Base-by-base conservation (phyloP, 2,797 vertebrate species). In the Tinamus major region DNA sequence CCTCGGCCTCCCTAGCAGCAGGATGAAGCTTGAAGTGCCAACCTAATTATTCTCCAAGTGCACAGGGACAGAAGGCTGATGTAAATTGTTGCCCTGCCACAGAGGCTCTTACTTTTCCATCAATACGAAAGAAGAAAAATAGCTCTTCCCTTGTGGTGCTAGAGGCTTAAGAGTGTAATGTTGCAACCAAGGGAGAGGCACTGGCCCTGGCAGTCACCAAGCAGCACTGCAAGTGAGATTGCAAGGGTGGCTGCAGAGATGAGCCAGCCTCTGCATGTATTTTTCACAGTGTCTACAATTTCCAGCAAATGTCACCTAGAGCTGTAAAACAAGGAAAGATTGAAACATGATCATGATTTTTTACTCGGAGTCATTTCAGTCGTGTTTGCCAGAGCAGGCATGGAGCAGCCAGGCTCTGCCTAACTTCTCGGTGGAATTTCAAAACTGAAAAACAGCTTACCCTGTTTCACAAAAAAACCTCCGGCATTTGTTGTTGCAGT, bases 21-120 rank as follows among this genome's bases (percentile, higher is more conserved):
- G 44, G 70, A 93, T 33, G 63, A 81, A 87, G 63, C 77, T 64
- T 67, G 61, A 72, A 91, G 79, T 67, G 82, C 92, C 91, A 94
- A 82, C 87, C 11, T 39, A 78, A 49, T 84, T 84, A 74, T 80
- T 35, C 63, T 89, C 90, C 51, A 72, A 79, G 67, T 2, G 69
- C 63, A 29, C 55, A 79, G 63, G 37, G 77, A 65, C 27, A 0
- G 3, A 94, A 68, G 42, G 42, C 89, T 91, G 79, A 41, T 2
- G 15, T 71, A 85, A 91, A 62, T 20, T 0, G 4, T 17, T n/a
- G 26, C n/a, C 64, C 79, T 92, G 91, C 83, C 77, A 92, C 0
- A 0, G 63, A 85, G 35, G 42, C 19, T 84, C 76, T 83, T 65
- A 62, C 65, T 63, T n/a, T 49, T 42, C 61, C 37, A 70, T 58